Base-by-base conservation (phyloP, 2,113 vertebrate species). In the rat (Rattus norvegicus) region DNA sequence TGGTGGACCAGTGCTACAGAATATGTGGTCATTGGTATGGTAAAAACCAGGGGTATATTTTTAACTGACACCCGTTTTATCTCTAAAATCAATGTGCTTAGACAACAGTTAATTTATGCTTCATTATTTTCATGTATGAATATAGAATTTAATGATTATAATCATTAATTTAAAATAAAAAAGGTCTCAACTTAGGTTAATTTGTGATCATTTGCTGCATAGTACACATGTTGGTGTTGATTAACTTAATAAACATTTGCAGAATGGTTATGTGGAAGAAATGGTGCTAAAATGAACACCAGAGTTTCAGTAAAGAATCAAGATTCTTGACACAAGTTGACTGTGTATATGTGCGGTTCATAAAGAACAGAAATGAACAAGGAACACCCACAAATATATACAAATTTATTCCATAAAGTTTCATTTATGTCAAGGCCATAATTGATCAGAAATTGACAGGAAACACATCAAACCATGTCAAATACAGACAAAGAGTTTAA, bases 31-130 rank as follows among this genome's bases (percentile, higher is more conserved):
- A 94, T 69, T 96, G 95, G 0, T 2, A 94, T 76, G 80, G 86
- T 36, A 65, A 88, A 80, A 95, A 97, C 93, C 95, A 97, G 69
- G 97, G 97, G 96, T 61, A 76, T 30, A 95, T 88, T 59, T 93
- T 83, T 39, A 94, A 95, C 95, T 92, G 92, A 94, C 91, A 33
- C 30, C 19, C 90, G 88, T 52, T 65, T 96, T 97, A 98, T 93
- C 52, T 96, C 94, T 75, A 95, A 96, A 98, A 95, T 96, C 75
- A 7, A 86, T 54, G 65, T 94, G 81, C 77, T 97, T 96, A 93
- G 91, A 61, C 80, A 94, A 93, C n/a, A 39, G 12, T 73, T 73
- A 6, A 54, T 88, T 56, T 22, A 88, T 24, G 43, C 5, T 33
- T 49, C 26, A 39, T 72, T 54, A 72, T 87, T 54, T 70, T 5